phyloP scores from a whole-genome alignment of 1,140 invertebrate species.

The Lethrus apterus region DNA sequence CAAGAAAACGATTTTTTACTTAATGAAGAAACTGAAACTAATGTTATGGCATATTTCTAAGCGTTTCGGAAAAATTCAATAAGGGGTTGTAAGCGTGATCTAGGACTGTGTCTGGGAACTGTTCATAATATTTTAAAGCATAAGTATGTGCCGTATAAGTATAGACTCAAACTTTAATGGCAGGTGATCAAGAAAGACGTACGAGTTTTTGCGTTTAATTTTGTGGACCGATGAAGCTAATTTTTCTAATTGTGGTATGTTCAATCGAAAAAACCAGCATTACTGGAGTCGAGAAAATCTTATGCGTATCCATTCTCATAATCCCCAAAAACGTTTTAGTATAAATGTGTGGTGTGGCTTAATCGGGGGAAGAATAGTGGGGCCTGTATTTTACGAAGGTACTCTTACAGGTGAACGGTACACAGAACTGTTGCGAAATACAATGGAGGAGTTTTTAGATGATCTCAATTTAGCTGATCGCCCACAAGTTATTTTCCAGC shows the following conservation, averaged over 20 bases:
- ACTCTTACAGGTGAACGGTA: slow-evolving; percentile 1
- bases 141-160: slow-evolving; percentile 1
- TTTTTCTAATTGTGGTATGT: neutral
- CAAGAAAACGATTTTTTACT: neutral
- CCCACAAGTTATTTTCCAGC: too few relatives aligned
- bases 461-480: neutral
- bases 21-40: slow-evolving; percentile 1
- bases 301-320: neutral
- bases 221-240: slow-evolving; percentile 2
- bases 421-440: neutral
- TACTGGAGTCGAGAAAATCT: neutral
- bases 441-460: neutral
- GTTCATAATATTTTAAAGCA: neutral
- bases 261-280: slow-evolving; percentile 2
- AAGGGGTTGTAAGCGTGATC: too few relatives aligned
- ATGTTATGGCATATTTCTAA: neutral
- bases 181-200: neutral
- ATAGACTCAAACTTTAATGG: neutral
- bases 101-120: too few relatives aligned
- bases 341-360: slow-evolving; percentile 5
- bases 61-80: too few relatives aligned
- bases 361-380: neutral
- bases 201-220: too few relatives aligned
- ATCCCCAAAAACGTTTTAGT: neutral
- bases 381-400: slow-evolving; percentile 1